A percentile compares a stretch with the other conserved stretches of the same genome.
Evolutionary conservation across 2,797 vertebrate species (phyloP).

Genomic region (Calcarius lapponicus): DNA sequence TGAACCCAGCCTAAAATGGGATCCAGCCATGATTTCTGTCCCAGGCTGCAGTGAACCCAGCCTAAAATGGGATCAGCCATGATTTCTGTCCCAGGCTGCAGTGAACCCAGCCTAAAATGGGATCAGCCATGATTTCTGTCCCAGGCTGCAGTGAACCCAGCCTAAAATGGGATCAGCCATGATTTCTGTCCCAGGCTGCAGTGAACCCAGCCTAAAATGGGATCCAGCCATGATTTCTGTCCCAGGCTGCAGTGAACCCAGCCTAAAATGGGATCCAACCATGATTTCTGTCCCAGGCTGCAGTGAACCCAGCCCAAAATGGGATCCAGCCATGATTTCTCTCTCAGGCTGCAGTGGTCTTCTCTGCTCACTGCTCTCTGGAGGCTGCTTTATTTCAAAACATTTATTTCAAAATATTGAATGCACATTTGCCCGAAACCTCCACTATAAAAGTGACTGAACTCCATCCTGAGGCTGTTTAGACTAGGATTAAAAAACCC

Average conservation of each 20-base stretch:
- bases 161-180: too few relatives aligned
- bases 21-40: too few relatives aligned
- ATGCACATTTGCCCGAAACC: background rate
- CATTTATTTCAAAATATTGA: too few relatives aligned
- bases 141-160: background rate
- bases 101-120: background rate
- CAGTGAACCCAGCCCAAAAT: background rate
- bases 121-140: too few relatives aligned
- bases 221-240: too few relatives aligned
- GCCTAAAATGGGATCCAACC: too few relatives aligned
- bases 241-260: background rate
- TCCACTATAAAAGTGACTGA: fast-evolving
- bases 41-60: background rate
- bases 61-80: too few relatives aligned
- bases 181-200: background rate
- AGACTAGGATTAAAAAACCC: background rate
- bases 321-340: background rate
- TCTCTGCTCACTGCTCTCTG: background rate
- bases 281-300: too few relatives aligned
- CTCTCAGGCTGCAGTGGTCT: background rate
- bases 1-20: background rate
- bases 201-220: background rate
- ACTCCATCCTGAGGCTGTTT: background rate
- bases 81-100: too few relatives aligned
- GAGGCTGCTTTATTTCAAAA: background rate